Conservation (phyloP, 2,797 vertebrate species). For the Cuniculus paca region DNA sequence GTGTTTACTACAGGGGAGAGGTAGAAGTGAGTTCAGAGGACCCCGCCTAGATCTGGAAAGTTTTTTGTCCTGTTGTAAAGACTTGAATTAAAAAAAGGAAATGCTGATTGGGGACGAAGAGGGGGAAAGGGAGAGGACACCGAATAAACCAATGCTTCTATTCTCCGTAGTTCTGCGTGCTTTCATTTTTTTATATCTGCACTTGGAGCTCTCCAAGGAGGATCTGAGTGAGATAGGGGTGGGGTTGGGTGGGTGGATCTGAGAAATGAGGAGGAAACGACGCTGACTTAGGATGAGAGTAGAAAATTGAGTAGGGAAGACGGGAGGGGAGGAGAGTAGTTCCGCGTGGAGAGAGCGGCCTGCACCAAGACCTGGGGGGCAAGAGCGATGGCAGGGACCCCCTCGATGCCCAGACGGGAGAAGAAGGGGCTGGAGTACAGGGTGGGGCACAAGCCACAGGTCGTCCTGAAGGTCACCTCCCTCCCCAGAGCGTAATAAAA, state of each 20-base stretch:
- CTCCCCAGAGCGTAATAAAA: neutral
- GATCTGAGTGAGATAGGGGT: neutral
- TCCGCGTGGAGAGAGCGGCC: neutral
- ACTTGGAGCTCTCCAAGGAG: slow-evolving; percentile 10
- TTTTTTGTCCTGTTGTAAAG: slow-evolving; percentile 36
- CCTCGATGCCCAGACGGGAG: neutral
- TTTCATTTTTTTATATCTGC: neutral
- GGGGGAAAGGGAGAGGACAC: too few species aligned
- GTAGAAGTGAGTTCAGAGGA: neutral
- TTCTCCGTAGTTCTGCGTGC: neutral
- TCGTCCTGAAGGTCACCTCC: slow-evolving; percentile 1
- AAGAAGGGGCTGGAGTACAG: neutral
- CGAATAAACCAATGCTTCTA: neutral
- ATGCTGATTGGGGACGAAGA: slow-evolving; percentile 12
- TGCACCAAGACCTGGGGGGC: neutral
- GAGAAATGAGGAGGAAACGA: neutral
- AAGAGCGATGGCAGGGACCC: neutral
- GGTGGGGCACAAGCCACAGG: neutral
- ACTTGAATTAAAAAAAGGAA: slow-evolving; percentile 36
- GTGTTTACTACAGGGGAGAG: neutral
- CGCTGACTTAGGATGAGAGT: neutral
- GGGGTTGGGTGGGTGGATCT: neutral
- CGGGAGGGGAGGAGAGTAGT: neutral
- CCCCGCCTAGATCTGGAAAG: neutral
- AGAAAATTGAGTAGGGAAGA: neutral